Base-by-base conservation (phyloP, 2,113 vertebrate genomes). In the Prionailurus bengalensis region DNA sequence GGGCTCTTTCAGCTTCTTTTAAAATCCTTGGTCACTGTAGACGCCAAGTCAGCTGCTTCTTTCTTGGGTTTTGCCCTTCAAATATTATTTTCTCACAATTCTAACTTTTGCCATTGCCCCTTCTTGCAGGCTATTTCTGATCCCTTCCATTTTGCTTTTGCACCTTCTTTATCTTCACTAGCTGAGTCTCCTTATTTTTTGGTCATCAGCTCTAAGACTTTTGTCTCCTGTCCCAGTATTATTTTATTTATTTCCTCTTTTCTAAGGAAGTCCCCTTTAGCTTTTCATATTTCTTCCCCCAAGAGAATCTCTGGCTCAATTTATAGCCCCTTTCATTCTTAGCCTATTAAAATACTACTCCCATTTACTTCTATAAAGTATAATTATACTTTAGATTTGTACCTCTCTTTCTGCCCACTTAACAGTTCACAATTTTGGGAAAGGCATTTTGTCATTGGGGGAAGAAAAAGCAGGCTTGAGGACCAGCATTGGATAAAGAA, bases 231-330 rank as follows among this genome's bases (percentile, higher is more conserved):
- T 4, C 8, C 36, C 27, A 16, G 15, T 94, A 80, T 81, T 94
- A 53, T 74, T 86, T 81, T 96, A 83, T 88, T 85, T 92, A 79
- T 90, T 94, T 92, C 63, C 74, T 97, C 84, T 87, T 84, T 94
- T 80, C 80, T 95, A 63, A 94, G 74, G 90, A 92, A 95, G 73
- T 94, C 78, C 68, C 80, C 51, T 93, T 90, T 79, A 86, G 80
- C 55, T 90, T 71, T 96, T 97, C 48, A 74, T 89, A 68, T 74
- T 93, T 93, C 70, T 92, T 14, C 7, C 31, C 55, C 27, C 51
- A 36, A 51, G 2, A 23, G 58, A 86, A 79, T 94, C 42, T 92
- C 10, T 93, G 39, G 23, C 36, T 92, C 70, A 90, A 19, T 11
- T 74, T 19, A 70, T 63, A 82, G 14, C 14, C 25, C 33, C n/a